Base-by-base conservation (phyloP, 2,113 vertebrate genomes). In the Takifugu bimaculatus region DNA sequence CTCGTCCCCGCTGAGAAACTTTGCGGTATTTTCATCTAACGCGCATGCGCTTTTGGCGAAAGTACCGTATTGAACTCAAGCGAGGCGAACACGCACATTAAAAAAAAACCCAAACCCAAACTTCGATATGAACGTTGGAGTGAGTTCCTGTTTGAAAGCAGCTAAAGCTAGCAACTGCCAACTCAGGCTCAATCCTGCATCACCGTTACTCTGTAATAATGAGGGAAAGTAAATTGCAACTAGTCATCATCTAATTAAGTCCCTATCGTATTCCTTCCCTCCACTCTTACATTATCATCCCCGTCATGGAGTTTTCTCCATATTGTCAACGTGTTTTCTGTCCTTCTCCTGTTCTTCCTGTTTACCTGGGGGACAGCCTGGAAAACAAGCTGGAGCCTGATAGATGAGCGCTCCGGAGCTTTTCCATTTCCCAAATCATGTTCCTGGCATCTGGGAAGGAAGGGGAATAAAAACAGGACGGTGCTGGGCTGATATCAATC, bases 361-460 rank as follows among this genome's bases (percentile, higher is more conserved):
- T 53, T 39, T 39, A 39, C 35, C 35, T 10, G 35, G 5, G 61
- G 70, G 13, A 13, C 45, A 48, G 13, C 45, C 15, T 5, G 65
- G 64, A 62, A 71, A 75, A 70, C 65, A 75, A 74, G 71, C 61
- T 53, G 63, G 63, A 76, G 84, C 74, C 64, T 87, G 86, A 90
- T 86, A 79, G 79, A 89, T 85, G 83, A 79, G 69, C 48, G 55
- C 9, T 39, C 35, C 35, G 35, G 68, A 63, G 71, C 56, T 62
- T 39, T 51, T 73, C 83, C 79, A 81, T 84, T 87, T 86, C 73
- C 83, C 78, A 88, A 84, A 90, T 85, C 82, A 80, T 60, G 35
- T 78, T 69, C 70, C 78, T 81, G 87, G 75, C 77, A 86, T 79
- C 78, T 85, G 76, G 75, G 82, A 84, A 80, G 78, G 72, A 72